Conservation (phyloP, 2,113 vertebrate genomes). For the Brachypteracias leptosomus region DNA sequence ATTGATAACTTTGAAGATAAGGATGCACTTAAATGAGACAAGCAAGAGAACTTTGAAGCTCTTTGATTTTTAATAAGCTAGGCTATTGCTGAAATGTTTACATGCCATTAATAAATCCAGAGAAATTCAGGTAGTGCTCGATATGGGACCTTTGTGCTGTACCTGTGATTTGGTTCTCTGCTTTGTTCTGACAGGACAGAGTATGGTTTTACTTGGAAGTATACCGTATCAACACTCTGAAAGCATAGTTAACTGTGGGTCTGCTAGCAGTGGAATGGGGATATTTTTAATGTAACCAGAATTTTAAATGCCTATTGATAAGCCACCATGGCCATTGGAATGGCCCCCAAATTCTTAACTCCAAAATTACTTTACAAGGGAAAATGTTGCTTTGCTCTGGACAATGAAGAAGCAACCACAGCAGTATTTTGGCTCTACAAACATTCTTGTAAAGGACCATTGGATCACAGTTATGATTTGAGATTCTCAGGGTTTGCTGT, state of each 20-base stretch:
- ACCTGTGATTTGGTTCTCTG: neutral
- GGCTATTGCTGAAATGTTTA: neutral
- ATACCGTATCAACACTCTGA: neutral
- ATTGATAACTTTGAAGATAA: slow-evolving; percentile 32
- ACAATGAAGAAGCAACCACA: neutral
- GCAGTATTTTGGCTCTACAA: neutral
- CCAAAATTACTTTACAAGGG: neutral
- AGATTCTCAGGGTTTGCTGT: neutral
- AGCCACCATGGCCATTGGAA: neutral
- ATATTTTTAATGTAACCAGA: neutral
- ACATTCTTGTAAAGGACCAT: neutral
- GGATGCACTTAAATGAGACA: neutral
- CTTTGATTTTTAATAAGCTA: slow-evolving; percentile 12
- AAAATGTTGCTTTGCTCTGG: neutral
- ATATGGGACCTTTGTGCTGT: neutral
- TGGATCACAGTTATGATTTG: neutral
- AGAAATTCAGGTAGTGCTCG: neutral
- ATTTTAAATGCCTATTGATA: neutral
- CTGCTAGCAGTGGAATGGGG: neutral
- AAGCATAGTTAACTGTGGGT: neutral
- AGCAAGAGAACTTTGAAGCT: slow-evolving; percentile 26
- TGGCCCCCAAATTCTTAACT: neutral
- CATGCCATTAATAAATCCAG: neutral
- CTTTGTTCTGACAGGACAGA: neutral
- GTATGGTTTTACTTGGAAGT: neutral